These are phyloP conservation scores for Anableps anableps DNA, from an alignment of 2,797 vertebrate species.

Conservation along the genomic window DNA sequence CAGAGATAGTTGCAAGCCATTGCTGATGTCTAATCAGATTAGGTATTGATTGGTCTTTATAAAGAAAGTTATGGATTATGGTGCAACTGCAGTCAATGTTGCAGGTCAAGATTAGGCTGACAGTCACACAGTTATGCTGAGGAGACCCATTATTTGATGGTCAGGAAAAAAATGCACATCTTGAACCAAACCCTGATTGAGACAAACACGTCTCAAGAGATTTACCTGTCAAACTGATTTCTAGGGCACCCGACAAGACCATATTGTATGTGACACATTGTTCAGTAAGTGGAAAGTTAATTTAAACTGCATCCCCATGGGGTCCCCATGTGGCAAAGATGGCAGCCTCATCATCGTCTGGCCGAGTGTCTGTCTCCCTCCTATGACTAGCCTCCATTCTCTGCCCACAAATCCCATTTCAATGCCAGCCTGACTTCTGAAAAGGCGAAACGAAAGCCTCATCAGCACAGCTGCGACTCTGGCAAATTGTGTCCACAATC, in stretches of 20 bases:
- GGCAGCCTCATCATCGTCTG: slow-evolving; percentile 54
- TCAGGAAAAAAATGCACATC: slow-evolving; percentile 42
- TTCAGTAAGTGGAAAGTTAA: slow-evolving; percentile 72
- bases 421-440: slow-evolving; percentile 58
- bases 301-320: slow-evolving; percentile 65
- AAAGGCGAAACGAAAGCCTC: slow-evolving; percentile 70
- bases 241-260: slow-evolving; percentile 23
- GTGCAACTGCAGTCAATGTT: slow-evolving; percentile 17
- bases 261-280: slow-evolving; percentile 66
- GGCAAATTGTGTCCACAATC: slow-evolving; percentile 62
- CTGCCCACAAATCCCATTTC: slow-evolving; percentile 73
- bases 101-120: slow-evolving; percentile 52
- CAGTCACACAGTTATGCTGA: slow-evolving; percentile 34
- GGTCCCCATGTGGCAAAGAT: slow-evolving; percentile 45
- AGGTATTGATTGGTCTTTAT: slow-evolving; percentile 65
- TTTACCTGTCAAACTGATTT: slow-evolving; percentile 59
- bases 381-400: slow-evolving; percentile 57
- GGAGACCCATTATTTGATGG: slow-evolving; percentile 34
- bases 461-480: slow-evolving; percentile 65
- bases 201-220: slow-evolving; percentile 46
- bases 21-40: slow-evolving; percentile 68
- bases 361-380: slow-evolving; percentile 54
- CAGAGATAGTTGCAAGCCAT: slow-evolving; percentile 55
- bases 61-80: slow-evolving; percentile 26
- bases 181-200: slow-evolving; percentile 25